Percentiles rank a stretch among this genome's conserved stretches.
These are phyloP conservation scores for Eugnorisma glareosa DNA, from an alignment of 2,888 invertebrate species.

Conservation along the genomic window DNA sequence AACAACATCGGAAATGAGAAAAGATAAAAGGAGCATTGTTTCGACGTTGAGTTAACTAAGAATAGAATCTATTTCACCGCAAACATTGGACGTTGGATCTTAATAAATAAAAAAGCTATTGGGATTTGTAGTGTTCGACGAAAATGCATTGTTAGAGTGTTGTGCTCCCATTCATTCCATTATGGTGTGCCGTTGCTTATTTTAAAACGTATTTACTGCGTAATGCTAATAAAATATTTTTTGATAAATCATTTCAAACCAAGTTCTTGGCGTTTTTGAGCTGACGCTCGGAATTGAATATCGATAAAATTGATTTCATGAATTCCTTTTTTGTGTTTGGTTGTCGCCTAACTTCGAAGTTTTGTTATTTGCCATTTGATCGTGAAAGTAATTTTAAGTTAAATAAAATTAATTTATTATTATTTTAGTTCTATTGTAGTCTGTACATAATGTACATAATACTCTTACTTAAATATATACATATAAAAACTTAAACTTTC, in stretches of 20 bases:
- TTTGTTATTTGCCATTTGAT: neutral
- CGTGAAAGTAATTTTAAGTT: neutral
- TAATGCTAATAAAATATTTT: neutral
- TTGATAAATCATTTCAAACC: neutral
- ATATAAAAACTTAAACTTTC: too few relatives aligned
- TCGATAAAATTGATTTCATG: neutral
- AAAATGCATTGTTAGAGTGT: constrained; percentile 23
- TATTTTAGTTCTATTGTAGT: too few relatives aligned
- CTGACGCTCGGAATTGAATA: neutral
- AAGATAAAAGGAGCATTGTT: constrained; percentile 57
- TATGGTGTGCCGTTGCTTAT: neutral
- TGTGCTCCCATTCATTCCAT: constrained; percentile 9
- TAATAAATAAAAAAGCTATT: constrained; percentile 12
- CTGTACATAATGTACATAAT: too few relatives aligned
- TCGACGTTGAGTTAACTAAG: constrained; percentile 29
- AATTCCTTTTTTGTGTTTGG: neutral
- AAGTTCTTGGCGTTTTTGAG: neutral
- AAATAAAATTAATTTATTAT: too few relatives aligned
- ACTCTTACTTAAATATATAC: too few relatives aligned
- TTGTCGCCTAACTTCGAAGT: neutral
- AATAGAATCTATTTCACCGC: constrained; percentile 45
- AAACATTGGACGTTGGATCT: constrained; percentile 19
- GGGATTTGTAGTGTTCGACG: constrained; percentile 13
- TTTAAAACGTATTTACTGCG: neutral
- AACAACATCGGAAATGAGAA: constrained; percentile 58